Percentiles rank a stretch among this genome's conserved stretches.
Evolutionary conservation across 2,113 vertebrate genomes (phyloP).

Genomic region (Microcebus tavaratra): DNA sequence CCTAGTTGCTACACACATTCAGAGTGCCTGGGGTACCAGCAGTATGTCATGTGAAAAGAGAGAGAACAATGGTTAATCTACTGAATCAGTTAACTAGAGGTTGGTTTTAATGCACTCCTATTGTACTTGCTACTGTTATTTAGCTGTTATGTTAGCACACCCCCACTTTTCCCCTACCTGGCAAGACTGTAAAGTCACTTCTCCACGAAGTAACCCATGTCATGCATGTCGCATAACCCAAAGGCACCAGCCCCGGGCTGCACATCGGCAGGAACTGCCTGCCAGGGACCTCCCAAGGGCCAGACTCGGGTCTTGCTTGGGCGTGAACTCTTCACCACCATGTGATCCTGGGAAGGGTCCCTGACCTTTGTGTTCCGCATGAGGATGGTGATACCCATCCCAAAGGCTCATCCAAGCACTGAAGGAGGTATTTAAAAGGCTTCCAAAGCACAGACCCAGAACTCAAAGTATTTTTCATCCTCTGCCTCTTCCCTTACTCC

Average conservation of each 20-base stretch:
- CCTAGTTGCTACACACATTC: neutral
- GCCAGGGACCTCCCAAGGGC: neutral
- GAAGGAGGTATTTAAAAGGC: neutral
- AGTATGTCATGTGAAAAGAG: fast-evolving
- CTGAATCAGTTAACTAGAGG: neutral
- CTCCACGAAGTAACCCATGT: neutral
- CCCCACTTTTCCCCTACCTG: neutral
- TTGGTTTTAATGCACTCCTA: neutral
- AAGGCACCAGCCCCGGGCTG: neutral
- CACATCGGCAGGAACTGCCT: no score
- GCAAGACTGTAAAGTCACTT: neutral
- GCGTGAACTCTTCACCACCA: fast-evolving
- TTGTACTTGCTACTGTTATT: neutral
- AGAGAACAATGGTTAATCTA: neutral
- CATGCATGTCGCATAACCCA: neutral
- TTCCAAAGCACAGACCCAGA: neutral
- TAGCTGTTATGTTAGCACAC: neutral
- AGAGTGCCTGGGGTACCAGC: fast-evolving
- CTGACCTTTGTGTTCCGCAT: neutral
- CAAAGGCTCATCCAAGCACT: neutral
- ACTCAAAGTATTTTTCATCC: neutral
- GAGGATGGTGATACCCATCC: neutral
- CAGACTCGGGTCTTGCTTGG: neutral
- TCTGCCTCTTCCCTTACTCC: neutral
- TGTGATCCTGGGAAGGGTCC: neutral